Evolutionary conservation across 1,140 invertebrate genomes (phyloP).

Genomic region (Acromyrmex echinatior): DNA sequence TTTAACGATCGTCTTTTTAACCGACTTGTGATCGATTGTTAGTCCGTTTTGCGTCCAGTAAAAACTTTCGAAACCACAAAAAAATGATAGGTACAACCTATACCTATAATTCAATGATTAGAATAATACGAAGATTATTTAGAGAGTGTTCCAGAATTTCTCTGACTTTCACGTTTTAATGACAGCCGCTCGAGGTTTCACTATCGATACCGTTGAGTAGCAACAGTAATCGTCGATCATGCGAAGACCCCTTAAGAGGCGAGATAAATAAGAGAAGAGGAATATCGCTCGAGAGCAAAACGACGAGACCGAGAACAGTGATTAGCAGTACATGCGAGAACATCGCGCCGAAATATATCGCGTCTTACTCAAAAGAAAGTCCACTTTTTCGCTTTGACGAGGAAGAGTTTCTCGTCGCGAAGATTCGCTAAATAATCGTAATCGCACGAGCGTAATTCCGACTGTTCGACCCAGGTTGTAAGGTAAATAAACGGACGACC

Average conservation of each 20-base stretch:
- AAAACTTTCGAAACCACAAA: background rate
- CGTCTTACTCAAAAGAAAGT: background rate
- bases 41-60: background rate
- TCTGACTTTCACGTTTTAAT: background rate
- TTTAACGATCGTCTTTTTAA: background rate
- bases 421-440: background rate
- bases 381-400: background rate
- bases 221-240: constrained; percentile 21
- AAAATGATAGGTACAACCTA: background rate
- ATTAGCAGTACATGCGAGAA: constrained; percentile 27
- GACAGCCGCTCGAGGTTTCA: background rate
- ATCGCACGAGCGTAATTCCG: background rate
- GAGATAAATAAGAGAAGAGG: constrained; percentile 53
- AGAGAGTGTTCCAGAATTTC: background rate
- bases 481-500: background rate
- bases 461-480: background rate
- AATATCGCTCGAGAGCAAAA: constrained; percentile 35
- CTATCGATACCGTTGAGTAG: constrained; percentile 31
- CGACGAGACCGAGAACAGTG: background rate
- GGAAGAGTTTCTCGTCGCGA: background rate
- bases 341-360: background rate
- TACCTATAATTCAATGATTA: background rate
- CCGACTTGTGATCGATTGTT: background rate
- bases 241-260: constrained; percentile 12
- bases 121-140: background rate